Percentiles rank a stretch among this genome's conserved stretches.
Conservation (phyloP, 2,888 invertebrate species). For the Papilio gigon region DNA sequence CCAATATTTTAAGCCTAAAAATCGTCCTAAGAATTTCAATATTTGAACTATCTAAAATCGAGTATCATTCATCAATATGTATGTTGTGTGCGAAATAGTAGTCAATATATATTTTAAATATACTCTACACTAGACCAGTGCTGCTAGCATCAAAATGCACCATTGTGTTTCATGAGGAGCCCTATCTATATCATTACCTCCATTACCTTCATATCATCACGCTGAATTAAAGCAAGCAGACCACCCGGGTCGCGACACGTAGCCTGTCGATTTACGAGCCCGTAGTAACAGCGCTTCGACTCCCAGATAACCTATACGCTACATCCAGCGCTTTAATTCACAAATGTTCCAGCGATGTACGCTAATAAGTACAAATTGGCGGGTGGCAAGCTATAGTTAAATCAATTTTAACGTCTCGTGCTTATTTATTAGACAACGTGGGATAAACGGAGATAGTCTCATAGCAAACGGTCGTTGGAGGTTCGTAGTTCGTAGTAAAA, state of each 20-base stretch:
- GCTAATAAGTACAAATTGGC: slow-evolving; percentile 38
- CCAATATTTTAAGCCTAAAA: too few species aligned
- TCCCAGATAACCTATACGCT: slow-evolving; percentile 54
- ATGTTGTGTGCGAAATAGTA: too few species aligned
- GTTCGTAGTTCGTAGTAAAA: background rate
- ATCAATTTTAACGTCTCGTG: slow-evolving; percentile 17
- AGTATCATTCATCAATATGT: too few species aligned
- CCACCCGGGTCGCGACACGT: slow-evolving; percentile 68
- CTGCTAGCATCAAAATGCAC: background rate
- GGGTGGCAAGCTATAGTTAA: slow-evolving; percentile 11
- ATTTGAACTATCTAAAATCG: too few species aligned
- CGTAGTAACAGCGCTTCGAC: slow-evolving; percentile 43
- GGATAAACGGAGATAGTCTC: slow-evolving; percentile 19
- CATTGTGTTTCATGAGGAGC: background rate
- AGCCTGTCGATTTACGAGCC: slow-evolving; percentile 63
- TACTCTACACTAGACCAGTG: background rate
- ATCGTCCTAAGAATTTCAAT: too few species aligned
- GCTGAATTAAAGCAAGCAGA: slow-evolving; percentile 55
- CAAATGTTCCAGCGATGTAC: slow-evolving; percentile 4
- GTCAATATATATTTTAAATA: background rate
- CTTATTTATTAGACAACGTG: slow-evolving; percentile 27
- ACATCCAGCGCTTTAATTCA: slow-evolving; percentile 32
- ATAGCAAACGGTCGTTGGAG: slow-evolving; percentile 4
- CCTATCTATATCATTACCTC: slow-evolving; percentile 36
- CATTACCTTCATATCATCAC: slow-evolving; percentile 29